Conservation (phyloP, 2,113 vertebrate genomes). For the Ochotona princeps region DNA sequence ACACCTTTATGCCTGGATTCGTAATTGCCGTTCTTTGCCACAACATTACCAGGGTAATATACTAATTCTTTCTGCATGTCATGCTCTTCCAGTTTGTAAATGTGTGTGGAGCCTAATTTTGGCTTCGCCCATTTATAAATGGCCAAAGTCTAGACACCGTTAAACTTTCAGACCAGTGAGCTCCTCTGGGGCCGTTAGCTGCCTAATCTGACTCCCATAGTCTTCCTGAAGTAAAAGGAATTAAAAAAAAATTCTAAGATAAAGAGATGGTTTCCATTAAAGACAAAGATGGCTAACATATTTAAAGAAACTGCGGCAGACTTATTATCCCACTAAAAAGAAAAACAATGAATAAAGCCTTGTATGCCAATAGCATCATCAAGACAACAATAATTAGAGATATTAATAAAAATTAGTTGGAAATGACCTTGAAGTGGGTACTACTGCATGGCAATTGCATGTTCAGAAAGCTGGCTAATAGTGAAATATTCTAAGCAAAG, state of each 20-base stretch:
- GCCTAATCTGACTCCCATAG: constrained; percentile 72
- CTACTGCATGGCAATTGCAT: neutral
- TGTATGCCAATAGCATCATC: constrained; percentile 69
- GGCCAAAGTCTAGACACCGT: constrained; percentile 70
- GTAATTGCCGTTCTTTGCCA: too few species aligned
- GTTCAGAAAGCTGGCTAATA: constrained; percentile 29
- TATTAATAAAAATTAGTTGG: constrained; percentile 71
- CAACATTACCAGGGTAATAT: too few species aligned
- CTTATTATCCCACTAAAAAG: constrained; percentile 67
- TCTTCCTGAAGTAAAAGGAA: constrained; percentile 72
- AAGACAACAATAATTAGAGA: constrained; percentile 32
- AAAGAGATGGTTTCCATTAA: constrained; percentile 73
- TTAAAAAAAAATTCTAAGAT: constrained; percentile 59
- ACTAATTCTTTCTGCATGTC: too few species aligned
- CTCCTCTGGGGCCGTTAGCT: constrained; percentile 74
- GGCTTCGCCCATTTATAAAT: constrained; percentile 79
- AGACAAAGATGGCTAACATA: constrained; percentile 48
- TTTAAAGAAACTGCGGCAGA: constrained; percentile 68
- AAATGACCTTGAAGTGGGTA: neutral
- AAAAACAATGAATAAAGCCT: constrained; percentile 46
- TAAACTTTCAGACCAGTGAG: constrained; percentile 64
- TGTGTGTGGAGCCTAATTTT: neutral
- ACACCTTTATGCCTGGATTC: too few species aligned
- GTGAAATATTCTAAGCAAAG: constrained; percentile 16
- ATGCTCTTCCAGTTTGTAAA: too few species aligned